A percentile compares a stretch with the other conserved stretches of the same genome.
Conservation (phyloP, 2,888 invertebrate species). For the Euplagia quadripunctaria region DNA sequence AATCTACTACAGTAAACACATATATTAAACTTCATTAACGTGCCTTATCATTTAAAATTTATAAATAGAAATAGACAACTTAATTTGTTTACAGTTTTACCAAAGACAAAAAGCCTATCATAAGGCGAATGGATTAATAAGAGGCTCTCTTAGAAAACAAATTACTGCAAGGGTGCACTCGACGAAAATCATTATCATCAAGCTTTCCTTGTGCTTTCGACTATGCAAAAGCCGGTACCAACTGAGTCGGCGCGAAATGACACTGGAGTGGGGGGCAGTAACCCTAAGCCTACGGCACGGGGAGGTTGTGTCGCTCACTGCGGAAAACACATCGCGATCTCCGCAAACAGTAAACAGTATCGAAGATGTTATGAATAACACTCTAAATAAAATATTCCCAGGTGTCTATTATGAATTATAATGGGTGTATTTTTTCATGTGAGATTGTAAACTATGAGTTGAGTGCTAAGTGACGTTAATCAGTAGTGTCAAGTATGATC, state of each 20-base stretch:
- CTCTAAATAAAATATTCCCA: slow-evolving; percentile 26
- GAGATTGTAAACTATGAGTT: slow-evolving; percentile 59
- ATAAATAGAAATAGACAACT: not conserved
- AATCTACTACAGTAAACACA: not conserved
- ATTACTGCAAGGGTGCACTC: slow-evolving; percentile 50
- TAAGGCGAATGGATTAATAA: slow-evolving; percentile 1
- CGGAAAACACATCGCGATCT: slow-evolving; percentile 77
- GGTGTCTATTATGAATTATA: slow-evolving; percentile 27
- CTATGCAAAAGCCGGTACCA: slow-evolving; percentile 71
- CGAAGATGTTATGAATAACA: slow-evolving; percentile 37
- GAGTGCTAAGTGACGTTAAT: slow-evolving; percentile 70
- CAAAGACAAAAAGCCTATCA: not conserved
- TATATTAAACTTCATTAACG: not conserved
- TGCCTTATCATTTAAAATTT: not conserved
- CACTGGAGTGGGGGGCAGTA: slow-evolving; percentile 81
- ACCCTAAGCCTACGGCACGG: slow-evolving; percentile 71
- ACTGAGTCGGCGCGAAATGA: slow-evolving; percentile 86
- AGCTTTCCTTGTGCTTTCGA: slow-evolving; percentile 56
- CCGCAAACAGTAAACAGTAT: slow-evolving; percentile 64
- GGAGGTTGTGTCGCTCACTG: slow-evolving; percentile 76
- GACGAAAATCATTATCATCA: slow-evolving; percentile 68
- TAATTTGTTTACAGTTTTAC: not conserved
- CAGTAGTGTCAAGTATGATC: slow-evolving; percentile 81
- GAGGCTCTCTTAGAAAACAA: slow-evolving; percentile 29
- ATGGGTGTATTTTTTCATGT: slow-evolving; percentile 33